These are phyloP conservation scores for Globodera ellingtonae DNA, from an alignment of 1,140 invertebrate species.

Conservation along the genomic window DNA sequence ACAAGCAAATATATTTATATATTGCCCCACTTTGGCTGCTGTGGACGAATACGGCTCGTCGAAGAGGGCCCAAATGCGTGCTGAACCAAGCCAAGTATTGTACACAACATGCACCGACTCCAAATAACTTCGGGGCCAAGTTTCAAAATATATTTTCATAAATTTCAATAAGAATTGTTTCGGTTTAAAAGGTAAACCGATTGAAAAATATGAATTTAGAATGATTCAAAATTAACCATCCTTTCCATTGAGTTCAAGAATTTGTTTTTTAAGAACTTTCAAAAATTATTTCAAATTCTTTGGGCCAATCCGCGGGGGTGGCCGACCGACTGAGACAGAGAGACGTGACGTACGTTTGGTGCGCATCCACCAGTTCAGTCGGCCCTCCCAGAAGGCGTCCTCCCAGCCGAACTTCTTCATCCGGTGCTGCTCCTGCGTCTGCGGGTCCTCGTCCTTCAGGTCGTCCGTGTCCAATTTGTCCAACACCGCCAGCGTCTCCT, in stretches of 20 bases:
- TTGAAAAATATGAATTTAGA: too few relatives aligned
- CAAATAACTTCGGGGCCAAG: too few relatives aligned
- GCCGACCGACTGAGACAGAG: too few relatives aligned
- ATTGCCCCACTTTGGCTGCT: conserved; percentile 35
- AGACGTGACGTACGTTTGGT: conserved; percentile 68
- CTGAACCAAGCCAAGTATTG: background rate
- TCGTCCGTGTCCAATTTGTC: conserved; percentile 73
- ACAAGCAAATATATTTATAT: too few relatives aligned
- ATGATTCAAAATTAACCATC: too few relatives aligned
- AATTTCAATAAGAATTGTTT: too few relatives aligned
- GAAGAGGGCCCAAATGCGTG: conserved; percentile 82
- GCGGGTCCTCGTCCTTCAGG: conserved; percentile 74
- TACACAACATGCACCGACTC: conserved; percentile 55
- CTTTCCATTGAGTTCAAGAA: too few relatives aligned
- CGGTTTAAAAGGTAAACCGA: too few relatives aligned
- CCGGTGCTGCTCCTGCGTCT: conserved; percentile 76
- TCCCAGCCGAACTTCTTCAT: conserved; percentile 80
- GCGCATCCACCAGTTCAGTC: conserved; percentile 54
- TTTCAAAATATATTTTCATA: too few relatives aligned
- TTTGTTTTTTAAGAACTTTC: too few relatives aligned
- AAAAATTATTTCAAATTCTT: too few relatives aligned
- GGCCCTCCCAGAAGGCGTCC: conserved; percentile 71
- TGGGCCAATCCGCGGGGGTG: too few relatives aligned
- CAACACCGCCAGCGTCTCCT: conserved; percentile 78
- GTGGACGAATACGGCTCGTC: conserved; percentile 84